phyloP scores from a whole-genome alignment of 1,140 invertebrate species.

The Diorhabda elongata region DNA sequence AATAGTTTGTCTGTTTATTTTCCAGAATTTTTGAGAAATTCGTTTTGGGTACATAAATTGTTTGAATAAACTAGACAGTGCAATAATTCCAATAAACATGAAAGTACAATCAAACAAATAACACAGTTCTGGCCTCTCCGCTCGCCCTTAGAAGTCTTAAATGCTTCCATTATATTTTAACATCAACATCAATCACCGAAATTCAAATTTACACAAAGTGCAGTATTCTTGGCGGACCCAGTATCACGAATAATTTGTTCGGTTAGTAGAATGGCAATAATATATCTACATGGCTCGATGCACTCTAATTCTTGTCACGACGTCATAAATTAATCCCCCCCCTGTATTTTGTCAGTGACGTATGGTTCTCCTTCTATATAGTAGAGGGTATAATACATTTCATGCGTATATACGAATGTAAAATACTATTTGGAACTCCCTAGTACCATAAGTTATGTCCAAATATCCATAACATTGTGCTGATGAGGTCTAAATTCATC shows the following conservation, averaged over 20 bases:
- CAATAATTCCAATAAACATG: no score
- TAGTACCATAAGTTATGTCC: no score
- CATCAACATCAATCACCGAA: neutral
- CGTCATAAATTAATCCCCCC: constrained; percentile 39
- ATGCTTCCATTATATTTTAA: constrained; percentile 12
- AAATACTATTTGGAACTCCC: no score
- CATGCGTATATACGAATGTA: no score
- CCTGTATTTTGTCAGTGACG: constrained; percentile 20
- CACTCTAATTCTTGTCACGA: constrained; percentile 39
- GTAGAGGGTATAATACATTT: neutral
- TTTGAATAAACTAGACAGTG: no score
- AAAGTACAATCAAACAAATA: no score
- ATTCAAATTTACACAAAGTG: constrained; percentile 27
- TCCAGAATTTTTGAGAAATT: no score
- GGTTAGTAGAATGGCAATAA: constrained; percentile 38
- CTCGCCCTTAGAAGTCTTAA: neutral
- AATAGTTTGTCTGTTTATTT: no score
- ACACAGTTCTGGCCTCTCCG: no score
- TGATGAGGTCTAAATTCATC: no score
- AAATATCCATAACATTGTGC: no score
- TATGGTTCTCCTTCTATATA: neutral
- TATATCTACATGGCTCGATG: constrained; percentile 42
- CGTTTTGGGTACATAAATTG: no score
- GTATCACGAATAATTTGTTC: constrained; percentile 32
- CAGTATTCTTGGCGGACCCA: constrained; percentile 24